Evolutionary conservation across 2,113 vertebrate genomes (phyloP), one percentile per base, ranked within the genome.

Genomic region (Suricata suricatta): DNA sequence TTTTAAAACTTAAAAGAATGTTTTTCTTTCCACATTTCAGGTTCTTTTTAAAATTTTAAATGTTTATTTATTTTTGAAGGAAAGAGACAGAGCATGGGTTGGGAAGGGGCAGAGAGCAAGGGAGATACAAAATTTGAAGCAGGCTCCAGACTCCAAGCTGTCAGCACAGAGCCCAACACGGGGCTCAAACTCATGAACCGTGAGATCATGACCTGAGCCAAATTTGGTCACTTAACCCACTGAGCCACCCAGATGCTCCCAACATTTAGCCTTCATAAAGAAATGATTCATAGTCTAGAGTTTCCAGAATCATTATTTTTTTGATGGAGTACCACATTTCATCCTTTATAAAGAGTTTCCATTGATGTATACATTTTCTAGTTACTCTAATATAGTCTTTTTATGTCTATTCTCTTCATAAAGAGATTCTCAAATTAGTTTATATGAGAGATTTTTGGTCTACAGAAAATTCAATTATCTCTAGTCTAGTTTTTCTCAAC

Each of bases 401-500:
- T 88, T 47, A 64, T 16, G 27, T 33, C 85, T 68, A n/a, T 33
- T 14, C 2, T 86, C 3, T 86, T 86, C 11, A 41, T 81, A 11
- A 97, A 80, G 0, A 57, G 7, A 81, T 10, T 76, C 0, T 8
- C 44, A 17, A 54, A 85, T 64, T 44, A 54, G 2, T 16, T 54
- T 86, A 50, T 10, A 41, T 4, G 9, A 50, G 38, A 82, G 66
- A 60, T 60, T 47, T 47, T 9, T 66, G 10, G 29, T 54, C 8
- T 81, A 47, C 12, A 66, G 10, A 92, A 3, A 80, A 3, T 66
- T 66, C 15, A 85, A 54, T 81, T 12, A 33, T 15, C 31, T 80
- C 6, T n/a, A 25, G 3, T 0, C 2, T 4, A 44, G 16, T 6
- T 25, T 74, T 93, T 10, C 10, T 47, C 1, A 57, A 41, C 21